These are phyloP conservation scores for Anser brachyrhynchus DNA, from an alignment of 2,113 vertebrate species.

Conservation along the genomic window DNA sequence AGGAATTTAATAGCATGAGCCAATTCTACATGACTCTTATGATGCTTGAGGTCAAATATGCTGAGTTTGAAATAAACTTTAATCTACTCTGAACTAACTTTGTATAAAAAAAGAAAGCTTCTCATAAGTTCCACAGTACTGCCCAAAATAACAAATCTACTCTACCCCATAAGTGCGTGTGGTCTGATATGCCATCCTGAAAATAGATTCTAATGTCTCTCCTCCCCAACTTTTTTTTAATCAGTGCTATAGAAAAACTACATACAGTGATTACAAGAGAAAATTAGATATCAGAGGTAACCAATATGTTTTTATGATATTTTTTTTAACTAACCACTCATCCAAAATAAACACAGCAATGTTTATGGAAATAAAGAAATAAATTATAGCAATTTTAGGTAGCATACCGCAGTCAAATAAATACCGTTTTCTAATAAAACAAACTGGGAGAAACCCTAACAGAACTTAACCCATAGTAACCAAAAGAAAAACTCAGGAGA, in stretches of 20 bases:
- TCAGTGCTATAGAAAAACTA: conserved; percentile 10
- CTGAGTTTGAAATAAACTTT: conserved; percentile 73
- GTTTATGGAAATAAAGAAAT: conserved; percentile 67
- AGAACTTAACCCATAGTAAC: conserved; percentile 47
- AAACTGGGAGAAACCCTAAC: conserved; percentile 39
- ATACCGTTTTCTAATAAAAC: conserved; percentile 65
- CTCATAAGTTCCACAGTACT: conserved; percentile 63
- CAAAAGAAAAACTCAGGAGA: background rate
- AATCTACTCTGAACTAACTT: conserved; percentile 66
- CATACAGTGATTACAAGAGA: background rate
- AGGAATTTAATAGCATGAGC: conserved; percentile 72
- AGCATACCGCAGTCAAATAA: conserved; percentile 63
- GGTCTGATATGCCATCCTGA: conserved; percentile 59
- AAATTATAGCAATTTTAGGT: conserved; percentile 66
- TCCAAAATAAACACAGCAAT: conserved; percentile 58
- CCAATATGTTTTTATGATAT: conserved; percentile 1
- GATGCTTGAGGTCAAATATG: conserved; percentile 70
- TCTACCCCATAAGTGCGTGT: conserved; percentile 39
- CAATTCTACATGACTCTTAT: conserved; percentile 64
- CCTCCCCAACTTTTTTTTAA: background rate
- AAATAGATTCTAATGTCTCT: conserved; percentile 41
- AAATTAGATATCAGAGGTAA: conserved; percentile 5
- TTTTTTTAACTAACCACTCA: background rate
- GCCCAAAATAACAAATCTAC: conserved; percentile 69
- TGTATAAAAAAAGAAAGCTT: conserved; percentile 71